phyloP scores from a whole-genome alignment of 1,140 invertebrate species.

The Laodelphax striatellus region DNA sequence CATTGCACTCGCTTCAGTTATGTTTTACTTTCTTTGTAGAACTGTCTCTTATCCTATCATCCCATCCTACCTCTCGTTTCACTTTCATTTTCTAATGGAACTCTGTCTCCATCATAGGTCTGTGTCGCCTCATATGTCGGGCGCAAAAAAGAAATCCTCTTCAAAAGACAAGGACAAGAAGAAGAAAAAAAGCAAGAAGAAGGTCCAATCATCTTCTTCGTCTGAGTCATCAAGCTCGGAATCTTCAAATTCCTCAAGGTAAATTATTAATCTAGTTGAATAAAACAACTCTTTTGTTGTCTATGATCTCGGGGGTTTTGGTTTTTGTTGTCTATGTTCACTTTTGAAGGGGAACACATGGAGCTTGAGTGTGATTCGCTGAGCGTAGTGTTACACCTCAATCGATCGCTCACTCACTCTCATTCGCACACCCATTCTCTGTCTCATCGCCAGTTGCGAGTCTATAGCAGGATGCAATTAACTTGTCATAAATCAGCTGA shows the following conservation, averaged over 20 bases:
- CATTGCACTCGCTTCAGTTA: too few relatives aligned
- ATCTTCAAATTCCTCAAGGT: not conserved
- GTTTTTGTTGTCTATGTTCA: not conserved
- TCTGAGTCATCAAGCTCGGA: not conserved
- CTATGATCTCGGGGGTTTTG: not conserved
- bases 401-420: too few relatives aligned
- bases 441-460: too few relatives aligned
- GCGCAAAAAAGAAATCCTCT: not conserved
- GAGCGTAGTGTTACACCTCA: too few relatives aligned
- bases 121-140: not conserved
- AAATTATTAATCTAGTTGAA: not conserved
- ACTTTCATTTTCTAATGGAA: too few relatives aligned
- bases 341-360: not conserved
- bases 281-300: not conserved
- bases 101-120: not conserved
- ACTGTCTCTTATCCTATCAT: too few relatives aligned
- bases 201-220: not conserved
- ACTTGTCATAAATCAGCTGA: too few relatives aligned
- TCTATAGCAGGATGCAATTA: too few relatives aligned
- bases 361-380: too few relatives aligned
- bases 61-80: too few relatives aligned
- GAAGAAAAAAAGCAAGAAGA: not conserved
- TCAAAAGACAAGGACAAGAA: not conserved
- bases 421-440: too few relatives aligned
- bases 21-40: too few relatives aligned